Percentiles rank a stretch among this genome's conserved stretches.
These are phyloP conservation scores for Goniozus legneri DNA, from an alignment of 1,140 invertebrate species.

Conservation along the genomic window DNA sequence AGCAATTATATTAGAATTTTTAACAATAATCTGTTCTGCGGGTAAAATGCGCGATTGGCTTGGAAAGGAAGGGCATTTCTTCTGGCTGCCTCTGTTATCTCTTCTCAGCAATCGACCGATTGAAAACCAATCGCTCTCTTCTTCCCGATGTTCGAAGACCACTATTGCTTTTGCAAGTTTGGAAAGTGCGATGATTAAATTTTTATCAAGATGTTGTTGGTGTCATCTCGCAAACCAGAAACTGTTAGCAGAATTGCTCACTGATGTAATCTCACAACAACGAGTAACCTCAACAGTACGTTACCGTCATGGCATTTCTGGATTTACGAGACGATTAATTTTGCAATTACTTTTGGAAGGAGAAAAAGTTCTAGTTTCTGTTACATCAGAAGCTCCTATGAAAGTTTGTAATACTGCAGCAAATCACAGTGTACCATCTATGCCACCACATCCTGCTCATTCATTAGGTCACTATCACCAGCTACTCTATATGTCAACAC, in stretches of 20 bases:
- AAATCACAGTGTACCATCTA: slow-evolving; percentile 36
- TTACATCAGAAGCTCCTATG: slow-evolving; percentile 57
- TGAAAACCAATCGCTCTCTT: slow-evolving; percentile 48
- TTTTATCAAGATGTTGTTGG: slow-evolving; percentile 75
- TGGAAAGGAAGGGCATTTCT: slow-evolving; percentile 73
- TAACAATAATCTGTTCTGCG: slow-evolving; percentile 75
- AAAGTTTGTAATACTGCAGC: slow-evolving; percentile 37
- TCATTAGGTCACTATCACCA: slow-evolving; percentile 60
- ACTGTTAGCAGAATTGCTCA: slow-evolving; percentile 74
- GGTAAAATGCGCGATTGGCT: slow-evolving; percentile 83
- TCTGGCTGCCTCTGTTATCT: slow-evolving; percentile 78
- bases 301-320: slow-evolving; percentile 68
- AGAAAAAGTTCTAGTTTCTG: slow-evolving; percentile 74
- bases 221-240: slow-evolving; percentile 83
- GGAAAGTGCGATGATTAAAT: slow-evolving; percentile 71
- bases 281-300: slow-evolving; percentile 59
- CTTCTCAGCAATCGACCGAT: slow-evolving; percentile 64
- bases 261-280: slow-evolving; percentile 68
- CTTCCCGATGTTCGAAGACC: slow-evolving; percentile 45
- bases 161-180: slow-evolving; percentile 60
- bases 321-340: slow-evolving; percentile 81
- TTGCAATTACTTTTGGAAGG: slow-evolving; percentile 81
- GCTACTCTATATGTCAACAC: slow-evolving; percentile 69
- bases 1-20: slow-evolving; percentile 73
- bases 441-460: slow-evolving; percentile 50